Evolutionary conservation across 2,113 vertebrate species (phyloP).

Genomic region (Catagonus wagneri): DNA sequence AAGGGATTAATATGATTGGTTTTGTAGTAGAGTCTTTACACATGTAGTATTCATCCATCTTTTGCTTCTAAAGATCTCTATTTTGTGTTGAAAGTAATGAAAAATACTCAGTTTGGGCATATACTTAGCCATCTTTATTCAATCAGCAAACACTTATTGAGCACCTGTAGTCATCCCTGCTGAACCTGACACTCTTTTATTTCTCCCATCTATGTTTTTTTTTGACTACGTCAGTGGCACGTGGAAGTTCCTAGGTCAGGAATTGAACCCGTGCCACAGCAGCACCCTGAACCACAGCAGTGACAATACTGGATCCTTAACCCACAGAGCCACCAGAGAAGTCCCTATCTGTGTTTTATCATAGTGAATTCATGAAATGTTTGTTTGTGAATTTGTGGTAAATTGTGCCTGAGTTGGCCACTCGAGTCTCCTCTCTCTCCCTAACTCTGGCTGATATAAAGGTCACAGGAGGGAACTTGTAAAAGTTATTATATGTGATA

Average conservation of each 20-base stretch:
- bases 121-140: not conserved
- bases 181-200: not conserved
- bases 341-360: not conserved
- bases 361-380: not conserved
- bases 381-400: not conserved
- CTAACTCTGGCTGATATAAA: not conserved
- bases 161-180: not conserved
- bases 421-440: not conserved
- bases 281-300: too few species aligned
- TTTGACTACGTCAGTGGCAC: too few species aligned
- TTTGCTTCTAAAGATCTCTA: slow-evolving; percentile 19
- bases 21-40: not conserved
- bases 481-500: not conserved
- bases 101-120: not conserved
- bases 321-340: too few species aligned
- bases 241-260: too few species aligned
- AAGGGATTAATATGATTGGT: not conserved
- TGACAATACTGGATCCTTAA: too few species aligned
- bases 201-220: not conserved
- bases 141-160: not conserved
- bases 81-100: not conserved
- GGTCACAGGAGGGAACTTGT: not conserved
- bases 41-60: not conserved
- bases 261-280: too few species aligned
- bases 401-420: not conserved